These are phyloP conservation scores for Phoenicopterus ruber DNA, from an alignment of 2,113 vertebrate genomes.

Conservation along the genomic window DNA sequence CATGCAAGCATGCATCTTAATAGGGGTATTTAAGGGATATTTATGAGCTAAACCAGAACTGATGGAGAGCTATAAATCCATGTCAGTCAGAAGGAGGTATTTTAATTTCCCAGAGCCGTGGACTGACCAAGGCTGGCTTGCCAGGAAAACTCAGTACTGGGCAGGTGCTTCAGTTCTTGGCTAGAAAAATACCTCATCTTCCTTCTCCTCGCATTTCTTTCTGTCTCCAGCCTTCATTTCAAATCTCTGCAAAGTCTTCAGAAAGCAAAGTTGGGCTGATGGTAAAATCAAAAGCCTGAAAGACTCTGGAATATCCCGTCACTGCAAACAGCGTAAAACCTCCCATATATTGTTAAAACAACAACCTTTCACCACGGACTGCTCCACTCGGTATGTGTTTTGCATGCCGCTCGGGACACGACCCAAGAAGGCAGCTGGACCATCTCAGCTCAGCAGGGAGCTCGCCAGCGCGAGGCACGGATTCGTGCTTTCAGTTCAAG, in stretches of 20 bases:
- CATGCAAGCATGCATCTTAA: neutral
- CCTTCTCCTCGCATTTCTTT: neutral
- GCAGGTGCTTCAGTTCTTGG: neutral
- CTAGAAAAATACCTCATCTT: neutral
- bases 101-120: slow-evolving; percentile 14
- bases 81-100: neutral
- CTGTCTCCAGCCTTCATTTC: neutral
- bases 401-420: fast-evolving
- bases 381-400: neutral
- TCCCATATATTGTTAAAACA: neutral
- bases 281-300: neutral
- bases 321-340: neutral
- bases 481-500: neutral
- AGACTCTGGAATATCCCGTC: neutral
- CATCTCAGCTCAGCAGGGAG: neutral
- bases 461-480: neutral
- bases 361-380: neutral
- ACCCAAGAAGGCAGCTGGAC: neutral
- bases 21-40: neutral
- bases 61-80: neutral
- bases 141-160: neutral
- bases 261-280: neutral
- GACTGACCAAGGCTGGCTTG: neutral
- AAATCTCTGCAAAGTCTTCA: neutral
- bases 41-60: neutral